Evolutionary conservation across 2,113 vertebrate species (phyloP).

Genomic region (Tetrao urogallus): DNA sequence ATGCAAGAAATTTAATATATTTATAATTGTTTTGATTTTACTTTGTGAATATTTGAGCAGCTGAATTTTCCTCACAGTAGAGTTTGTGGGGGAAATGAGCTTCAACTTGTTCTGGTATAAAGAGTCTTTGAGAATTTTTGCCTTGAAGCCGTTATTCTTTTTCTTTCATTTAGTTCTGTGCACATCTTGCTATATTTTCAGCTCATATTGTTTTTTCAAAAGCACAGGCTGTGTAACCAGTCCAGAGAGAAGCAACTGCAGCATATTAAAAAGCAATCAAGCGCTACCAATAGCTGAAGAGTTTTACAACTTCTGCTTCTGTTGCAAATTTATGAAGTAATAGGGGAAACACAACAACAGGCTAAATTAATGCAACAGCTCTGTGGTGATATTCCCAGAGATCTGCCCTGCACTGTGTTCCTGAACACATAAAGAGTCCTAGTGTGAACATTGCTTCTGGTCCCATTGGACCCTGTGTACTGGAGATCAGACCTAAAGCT

Average conservation of each 20-base stretch:
- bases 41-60: not conserved
- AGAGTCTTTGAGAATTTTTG: not conserved
- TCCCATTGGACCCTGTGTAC: accelerated
- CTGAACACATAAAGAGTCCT: not conserved
- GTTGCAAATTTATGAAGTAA: not conserved
- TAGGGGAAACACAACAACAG: not conserved
- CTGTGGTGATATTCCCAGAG: not conserved
- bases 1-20: not conserved
- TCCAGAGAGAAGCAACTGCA: not conserved
- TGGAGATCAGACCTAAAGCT: not conserved
- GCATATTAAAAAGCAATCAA: not conserved
- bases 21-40: not conserved
- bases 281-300: not conserved
- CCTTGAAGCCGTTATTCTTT: not conserved
- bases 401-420: not conserved
- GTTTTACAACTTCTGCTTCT: not conserved
- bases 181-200: not conserved
- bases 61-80: not conserved
- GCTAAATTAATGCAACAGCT: not conserved
- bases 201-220: not conserved
- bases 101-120: not conserved
- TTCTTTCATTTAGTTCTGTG: not conserved
- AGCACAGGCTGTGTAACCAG: not conserved
- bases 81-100: not conserved
- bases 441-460: not conserved